These are phyloP conservation scores for Microctenopoma steveboyesi DNA, from an alignment of 2,797 vertebrate species.

Conservation along the genomic window DNA sequence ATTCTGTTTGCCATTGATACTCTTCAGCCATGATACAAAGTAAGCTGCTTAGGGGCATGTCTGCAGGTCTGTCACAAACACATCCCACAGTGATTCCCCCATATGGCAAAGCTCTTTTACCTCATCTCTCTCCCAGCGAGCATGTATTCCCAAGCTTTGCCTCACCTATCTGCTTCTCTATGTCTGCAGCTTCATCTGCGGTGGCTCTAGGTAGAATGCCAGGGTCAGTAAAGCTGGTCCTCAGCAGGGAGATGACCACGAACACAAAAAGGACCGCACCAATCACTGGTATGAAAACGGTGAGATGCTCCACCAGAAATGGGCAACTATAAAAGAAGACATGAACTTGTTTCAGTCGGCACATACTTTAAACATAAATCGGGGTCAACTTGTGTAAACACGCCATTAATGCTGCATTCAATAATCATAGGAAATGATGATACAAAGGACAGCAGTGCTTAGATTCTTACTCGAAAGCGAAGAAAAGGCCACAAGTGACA, in stretches of 20 bases:
- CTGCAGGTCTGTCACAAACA: constrained; percentile 34
- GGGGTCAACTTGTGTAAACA: neutral
- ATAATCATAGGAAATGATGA: neutral
- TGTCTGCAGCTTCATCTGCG: constrained; percentile 91
- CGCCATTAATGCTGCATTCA: constrained; percentile 6
- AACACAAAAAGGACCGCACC: constrained; percentile 92
- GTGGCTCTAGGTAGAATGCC: constrained; percentile 96
- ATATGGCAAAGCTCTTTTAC: constrained; percentile 71
- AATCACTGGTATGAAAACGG: constrained; percentile 92
- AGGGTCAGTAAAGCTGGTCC: constrained; percentile 95
- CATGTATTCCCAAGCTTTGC: neutral
- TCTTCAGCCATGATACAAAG: constrained; percentile 16
- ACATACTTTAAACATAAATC: neutral
- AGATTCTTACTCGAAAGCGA: constrained; percentile 94
- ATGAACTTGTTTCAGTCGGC: neutral
- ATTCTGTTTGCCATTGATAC: neutral
- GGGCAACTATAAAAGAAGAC: constrained; percentile 85
- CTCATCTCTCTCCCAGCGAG: constrained; percentile 63
- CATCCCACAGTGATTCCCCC: constrained; percentile 35
- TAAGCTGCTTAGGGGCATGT: constrained; percentile 70
- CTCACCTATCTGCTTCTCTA: constrained; percentile 94
- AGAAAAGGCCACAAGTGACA: constrained; percentile 93
- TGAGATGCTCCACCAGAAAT: constrained; percentile 91
- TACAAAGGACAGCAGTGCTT: neutral
- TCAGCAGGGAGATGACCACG: constrained; percentile 91